These are phyloP conservation scores for Merops nubicus DNA, from an alignment of 2,113 vertebrate species.

Conservation along the genomic window DNA sequence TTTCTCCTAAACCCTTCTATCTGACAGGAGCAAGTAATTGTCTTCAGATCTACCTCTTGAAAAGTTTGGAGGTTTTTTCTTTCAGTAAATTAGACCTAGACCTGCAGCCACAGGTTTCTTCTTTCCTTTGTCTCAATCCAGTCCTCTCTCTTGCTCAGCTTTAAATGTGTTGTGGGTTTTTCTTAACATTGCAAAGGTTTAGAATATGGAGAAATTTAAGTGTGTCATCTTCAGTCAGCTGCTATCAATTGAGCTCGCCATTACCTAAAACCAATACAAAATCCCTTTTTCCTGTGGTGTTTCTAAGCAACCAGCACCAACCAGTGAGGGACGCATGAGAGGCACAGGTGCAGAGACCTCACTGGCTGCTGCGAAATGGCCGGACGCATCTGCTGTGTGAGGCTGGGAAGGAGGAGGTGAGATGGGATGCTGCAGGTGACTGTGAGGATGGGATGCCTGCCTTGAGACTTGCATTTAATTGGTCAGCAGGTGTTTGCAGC, in stretches of 20 bases:
- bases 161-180: background rate
- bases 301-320: constrained; percentile 57
- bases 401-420: background rate
- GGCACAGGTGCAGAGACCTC: background rate
- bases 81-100: background rate
- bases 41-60: background rate
- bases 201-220: background rate
- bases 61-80: background rate
- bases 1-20: background rate
- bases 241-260: background rate
- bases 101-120: background rate
- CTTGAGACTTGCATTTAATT: background rate
- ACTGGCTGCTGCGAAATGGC: background rate
- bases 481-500: background rate
- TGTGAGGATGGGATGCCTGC: no score
- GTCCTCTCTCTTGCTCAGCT: background rate
- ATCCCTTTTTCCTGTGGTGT: background rate
- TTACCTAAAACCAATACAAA: background rate
- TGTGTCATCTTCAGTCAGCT: background rate
- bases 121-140: background rate
- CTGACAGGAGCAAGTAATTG: background rate
- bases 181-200: background rate
- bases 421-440: background rate
- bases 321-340: background rate
- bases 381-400: accelerated